phyloP scores from a whole-genome alignment of 2,888 invertebrate species.

The Merodon equestris region DNA sequence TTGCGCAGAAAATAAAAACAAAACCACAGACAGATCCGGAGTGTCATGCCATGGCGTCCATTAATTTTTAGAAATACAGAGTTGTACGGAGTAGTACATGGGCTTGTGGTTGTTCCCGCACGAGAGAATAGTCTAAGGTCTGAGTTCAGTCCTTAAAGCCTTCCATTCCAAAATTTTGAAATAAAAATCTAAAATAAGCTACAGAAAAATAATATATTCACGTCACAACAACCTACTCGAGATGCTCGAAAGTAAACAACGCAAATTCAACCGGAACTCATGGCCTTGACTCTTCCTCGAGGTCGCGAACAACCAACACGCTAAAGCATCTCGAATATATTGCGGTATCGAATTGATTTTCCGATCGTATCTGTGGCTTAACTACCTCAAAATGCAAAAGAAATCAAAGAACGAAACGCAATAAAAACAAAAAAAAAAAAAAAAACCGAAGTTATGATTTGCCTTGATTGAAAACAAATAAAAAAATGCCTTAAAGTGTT shows the following conservation, averaged over 20 bases:
- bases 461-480: slow-evolving; percentile 49
- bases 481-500: slow-evolving; percentile 21
- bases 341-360: slow-evolving; percentile 57
- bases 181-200: no score
- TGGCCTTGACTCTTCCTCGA: neutral
- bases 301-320: slow-evolving; percentile 37
- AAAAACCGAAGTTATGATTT: no score
- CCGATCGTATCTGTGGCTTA: slow-evolving; percentile 62
- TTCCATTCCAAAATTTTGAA: no score
- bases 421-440: slow-evolving; percentile 28
- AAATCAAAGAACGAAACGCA: slow-evolving; percentile 54
- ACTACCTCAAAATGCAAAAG: slow-evolving; percentile 71
- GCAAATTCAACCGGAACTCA: neutral
- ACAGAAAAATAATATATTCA: no score
- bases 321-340: slow-evolving; percentile 64
- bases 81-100: no score
- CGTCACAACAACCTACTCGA: neutral
- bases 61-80: slow-evolving; percentile 39
- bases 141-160: no score
- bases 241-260: slow-evolving; percentile 9
- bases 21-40: slow-evolving; percentile 57
- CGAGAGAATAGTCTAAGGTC: neutral
- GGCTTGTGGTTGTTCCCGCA: slow-evolving; percentile 20
- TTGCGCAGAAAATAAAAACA: slow-evolving; percentile 23
- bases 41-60: slow-evolving; percentile 60